Percentiles rank a stretch among this genome's conserved stretches.
These are phyloP conservation scores for Hedya salicella DNA, from an alignment of 2,888 invertebrate species.

Conservation along the genomic window DNA sequence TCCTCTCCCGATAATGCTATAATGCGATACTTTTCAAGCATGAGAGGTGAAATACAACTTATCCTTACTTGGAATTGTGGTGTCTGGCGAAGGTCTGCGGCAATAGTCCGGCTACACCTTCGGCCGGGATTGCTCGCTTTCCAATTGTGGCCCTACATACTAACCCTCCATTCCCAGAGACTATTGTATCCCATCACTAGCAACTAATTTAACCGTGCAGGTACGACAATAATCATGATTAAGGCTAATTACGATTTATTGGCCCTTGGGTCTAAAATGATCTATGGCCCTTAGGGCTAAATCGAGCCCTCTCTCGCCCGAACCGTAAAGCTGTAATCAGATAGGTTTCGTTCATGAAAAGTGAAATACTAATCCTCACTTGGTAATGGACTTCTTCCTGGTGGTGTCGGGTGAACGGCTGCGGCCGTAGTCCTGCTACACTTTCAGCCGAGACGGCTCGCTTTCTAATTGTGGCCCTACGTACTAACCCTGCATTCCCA, in stretches of 20 bases:
- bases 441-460: constrained; percentile 80
- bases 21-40: no score
- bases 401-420: constrained; percentile 83
- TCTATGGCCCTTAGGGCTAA: no score
- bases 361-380: constrained; percentile 67
- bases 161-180: constrained; percentile 92
- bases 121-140: constrained; percentile 79
- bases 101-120: constrained; percentile 71
- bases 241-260: no score
- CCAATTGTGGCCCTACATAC: constrained; percentile 71
- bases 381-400: constrained; percentile 68
- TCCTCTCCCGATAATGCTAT: no score
- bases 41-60: no score
- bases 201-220: no score
- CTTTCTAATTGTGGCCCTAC: constrained; percentile 73
- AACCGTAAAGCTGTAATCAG: no score
- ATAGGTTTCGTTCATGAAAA: no score
- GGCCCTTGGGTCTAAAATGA: no score
- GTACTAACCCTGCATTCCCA: constrained; percentile 90
- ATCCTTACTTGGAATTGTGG: constrained; percentile 71
- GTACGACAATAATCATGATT: no score
- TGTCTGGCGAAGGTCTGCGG: constrained; percentile 83
- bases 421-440: constrained; percentile 67
- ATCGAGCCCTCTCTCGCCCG: no score
- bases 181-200: no score